Evolutionary conservation across 2,797 vertebrate genomes (phyloP).

Genomic region (Sebastes paucispinis): DNA sequence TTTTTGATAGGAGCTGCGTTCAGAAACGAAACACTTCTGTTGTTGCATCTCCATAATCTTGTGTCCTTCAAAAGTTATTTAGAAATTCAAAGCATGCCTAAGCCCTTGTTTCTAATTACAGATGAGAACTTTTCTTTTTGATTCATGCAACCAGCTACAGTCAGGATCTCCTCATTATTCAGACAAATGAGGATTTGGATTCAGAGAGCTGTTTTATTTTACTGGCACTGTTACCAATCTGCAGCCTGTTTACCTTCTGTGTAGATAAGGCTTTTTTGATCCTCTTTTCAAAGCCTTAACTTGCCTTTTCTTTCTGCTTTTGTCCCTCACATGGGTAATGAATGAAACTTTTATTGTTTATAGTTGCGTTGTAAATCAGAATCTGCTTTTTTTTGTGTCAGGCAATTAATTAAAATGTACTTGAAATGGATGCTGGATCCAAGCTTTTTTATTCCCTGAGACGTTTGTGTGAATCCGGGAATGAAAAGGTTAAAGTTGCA

Average conservation of each 20-base stretch:
- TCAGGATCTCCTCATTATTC: slow-evolving; percentile 57
- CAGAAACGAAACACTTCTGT: slow-evolving; percentile 23
- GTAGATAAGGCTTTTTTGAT: slow-evolving; percentile 67
- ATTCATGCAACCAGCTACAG: slow-evolving; percentile 41
- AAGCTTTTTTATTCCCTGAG: neutral
- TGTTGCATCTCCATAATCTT: slow-evolving; percentile 39
- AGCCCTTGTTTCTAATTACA: slow-evolving; percentile 48
- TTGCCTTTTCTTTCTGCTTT: slow-evolving; percentile 41
- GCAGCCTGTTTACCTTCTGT: slow-evolving; percentile 59
- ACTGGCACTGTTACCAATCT: slow-evolving; percentile 44
- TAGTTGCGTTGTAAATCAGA: slow-evolving; percentile 16
- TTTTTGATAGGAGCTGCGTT: slow-evolving; percentile 23
- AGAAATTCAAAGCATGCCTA: slow-evolving; percentile 28
- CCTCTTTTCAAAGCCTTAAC: slow-evolving; percentile 58
- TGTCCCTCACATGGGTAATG: slow-evolving; percentile 55
- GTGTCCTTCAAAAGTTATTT: slow-evolving; percentile 50
- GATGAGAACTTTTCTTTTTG: slow-evolving; percentile 50
- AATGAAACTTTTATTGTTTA: slow-evolving; percentile 40
- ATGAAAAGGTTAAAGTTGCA: neutral
- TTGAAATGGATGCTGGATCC: slow-evolving; percentile 2
- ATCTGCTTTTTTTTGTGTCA: neutral
- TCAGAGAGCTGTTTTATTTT: slow-evolving; percentile 44
- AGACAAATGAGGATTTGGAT: slow-evolving; percentile 67
- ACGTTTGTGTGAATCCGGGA: neutral
- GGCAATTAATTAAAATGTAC: slow-evolving; percentile 22